phyloP scores from a whole-genome alignment of 2,797 vertebrate genomes.

The Tokudaia muenninki region DNA sequence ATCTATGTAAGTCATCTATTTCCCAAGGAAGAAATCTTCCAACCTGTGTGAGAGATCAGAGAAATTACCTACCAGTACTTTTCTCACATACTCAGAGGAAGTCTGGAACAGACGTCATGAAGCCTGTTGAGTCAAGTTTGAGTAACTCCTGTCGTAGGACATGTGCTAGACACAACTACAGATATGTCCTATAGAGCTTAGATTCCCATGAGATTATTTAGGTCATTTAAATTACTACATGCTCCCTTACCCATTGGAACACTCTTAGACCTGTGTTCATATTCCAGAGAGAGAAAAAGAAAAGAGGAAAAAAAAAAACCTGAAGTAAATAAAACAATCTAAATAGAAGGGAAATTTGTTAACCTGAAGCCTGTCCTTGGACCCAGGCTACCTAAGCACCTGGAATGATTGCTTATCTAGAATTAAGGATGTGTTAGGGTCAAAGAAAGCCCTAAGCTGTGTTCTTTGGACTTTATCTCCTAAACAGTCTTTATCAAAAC shows the following conservation, averaged over 20 bases:
- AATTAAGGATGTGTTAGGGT: conserved; percentile 4
- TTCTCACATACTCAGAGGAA: conserved; percentile 9
- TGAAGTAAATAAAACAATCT: neutral
- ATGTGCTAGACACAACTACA: neutral
- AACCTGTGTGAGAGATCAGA: neutral
- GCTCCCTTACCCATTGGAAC: conserved; percentile 1
- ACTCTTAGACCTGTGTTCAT: neutral
- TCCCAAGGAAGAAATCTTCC: conserved; percentile 12
- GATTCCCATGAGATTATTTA: conserved; percentile 1
- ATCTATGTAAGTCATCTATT: neutral
- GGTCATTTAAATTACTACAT: neutral
- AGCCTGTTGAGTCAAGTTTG: neutral
- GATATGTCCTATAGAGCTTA: neutral
- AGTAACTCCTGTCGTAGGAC: neutral
- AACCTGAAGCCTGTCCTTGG: neutral
- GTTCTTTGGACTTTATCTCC: neutral
- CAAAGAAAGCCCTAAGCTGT: conserved; percentile 1
- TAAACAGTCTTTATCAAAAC: conserved; percentile 9
- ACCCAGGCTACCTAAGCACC: neutral
- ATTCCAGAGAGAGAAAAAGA: neutral
- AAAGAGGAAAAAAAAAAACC: neutral
- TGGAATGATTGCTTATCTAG: conserved; percentile 41
- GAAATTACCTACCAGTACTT: neutral
- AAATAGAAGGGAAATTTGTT: neutral
- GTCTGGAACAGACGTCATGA: neutral